Base-by-base conservation (phyloP, 1,140 invertebrate species). In the Meloidogyne floridensis region DNA sequence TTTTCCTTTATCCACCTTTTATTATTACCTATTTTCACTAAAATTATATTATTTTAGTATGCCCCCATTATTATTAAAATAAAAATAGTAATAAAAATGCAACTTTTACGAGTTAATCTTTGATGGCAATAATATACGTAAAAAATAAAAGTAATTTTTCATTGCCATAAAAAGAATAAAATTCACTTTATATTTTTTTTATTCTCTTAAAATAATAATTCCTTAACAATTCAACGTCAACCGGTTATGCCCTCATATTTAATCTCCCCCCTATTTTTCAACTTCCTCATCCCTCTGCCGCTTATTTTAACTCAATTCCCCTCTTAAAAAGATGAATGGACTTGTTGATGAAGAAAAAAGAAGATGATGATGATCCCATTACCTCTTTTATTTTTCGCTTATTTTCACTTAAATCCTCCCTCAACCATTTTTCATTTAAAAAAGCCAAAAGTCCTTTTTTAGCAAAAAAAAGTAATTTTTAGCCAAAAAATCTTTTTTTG, bases 371-470 rank as follows among this genome's bases (percentile, higher is more conserved):
- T n/a, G 59, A 65, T 59, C 56, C 56, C 13, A 59, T 59, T 59
- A 15, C 10, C 13, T 59, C 13, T 59, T 59, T n/a, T 65, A n/a
- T n/a, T 65, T n/a, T 65, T n/a, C 5, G 4, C 0, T 13, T 59
- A 13, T 15, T 15, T 15, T 59, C 13, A 5, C 11, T 59, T 59
- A 59, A 15, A 59, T 15, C 4, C 13, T 56, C 13, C 13, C 13
- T 59, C 13, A 59, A 2, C 13, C 13, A 54, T 54, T 54, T 54
- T 54, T 47, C 11, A 59, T 59, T 59, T 65, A 65, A 65, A 65
- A 65, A 65, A 65, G 59, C n/a, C 59, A 65, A 65, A 65, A 65
- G 4, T 65, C 59, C n/a, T 65, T 65, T 65, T 65, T 65, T 65
- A 6, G n/a, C 59, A 65, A 65, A 65, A 13, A 54, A 54, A 54